These are phyloP conservation scores for Huso huso DNA, from an alignment of 2,797 vertebrate species.

Conservation along the genomic window DNA sequence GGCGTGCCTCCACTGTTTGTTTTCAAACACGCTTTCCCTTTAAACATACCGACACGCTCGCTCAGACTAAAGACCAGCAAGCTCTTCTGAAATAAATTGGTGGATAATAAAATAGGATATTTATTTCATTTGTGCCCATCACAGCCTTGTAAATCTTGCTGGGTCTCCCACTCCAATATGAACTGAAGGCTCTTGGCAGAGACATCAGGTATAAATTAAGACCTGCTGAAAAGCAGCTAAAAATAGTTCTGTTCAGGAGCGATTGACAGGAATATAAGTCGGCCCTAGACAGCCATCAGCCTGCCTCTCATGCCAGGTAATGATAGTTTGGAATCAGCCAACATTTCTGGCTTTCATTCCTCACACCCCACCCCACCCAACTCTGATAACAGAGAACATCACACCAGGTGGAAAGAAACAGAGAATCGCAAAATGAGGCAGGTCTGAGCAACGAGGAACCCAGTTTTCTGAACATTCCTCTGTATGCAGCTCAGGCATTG, in stretches of 20 bases:
- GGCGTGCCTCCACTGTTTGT: no score
- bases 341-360: conserved; percentile 9
- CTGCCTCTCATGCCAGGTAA: conserved; percentile 14
- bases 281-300: background rate
- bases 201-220: conserved; percentile 37
- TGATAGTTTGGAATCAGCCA: conserved; percentile 11
- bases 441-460: no score
- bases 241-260: conserved; percentile 44
- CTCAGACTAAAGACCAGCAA: conserved; percentile 8
- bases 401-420: no score
- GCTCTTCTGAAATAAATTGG: conserved; percentile 10
- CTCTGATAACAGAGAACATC: background rate
- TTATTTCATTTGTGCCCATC: conserved; percentile 17
- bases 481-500: no score
- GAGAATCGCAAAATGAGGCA: no score
- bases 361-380: background rate
- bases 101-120: conserved; percentile 11
- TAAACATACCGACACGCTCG: no score
- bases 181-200: conserved; percentile 39
- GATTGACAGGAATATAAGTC: background rate
- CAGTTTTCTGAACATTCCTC: no score
- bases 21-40: no score
- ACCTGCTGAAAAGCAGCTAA: conserved; percentile 47
- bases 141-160: conserved; percentile 11
- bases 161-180: conserved; percentile 19